Evolutionary conservation across 2,797 vertebrate genomes (phyloP), one percentile per base, ranked within the genome.

Genomic region (Anabas testudineus): DNA sequence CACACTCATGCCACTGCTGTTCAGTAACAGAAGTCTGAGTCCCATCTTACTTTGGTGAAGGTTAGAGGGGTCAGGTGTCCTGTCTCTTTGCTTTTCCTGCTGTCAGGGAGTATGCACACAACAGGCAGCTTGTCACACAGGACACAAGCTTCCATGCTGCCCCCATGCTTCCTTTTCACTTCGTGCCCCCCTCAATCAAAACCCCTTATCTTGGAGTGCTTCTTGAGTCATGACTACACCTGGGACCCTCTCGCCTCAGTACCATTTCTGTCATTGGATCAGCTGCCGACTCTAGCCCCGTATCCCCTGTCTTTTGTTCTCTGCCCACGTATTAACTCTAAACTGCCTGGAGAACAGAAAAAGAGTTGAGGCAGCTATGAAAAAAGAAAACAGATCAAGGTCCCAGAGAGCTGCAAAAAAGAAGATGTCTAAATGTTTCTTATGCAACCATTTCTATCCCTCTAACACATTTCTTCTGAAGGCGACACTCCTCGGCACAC

Each of bases 221-320:
- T 82, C 90, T 88, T 83, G 82, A 90, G 87, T 89, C 88, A 75
- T 53, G 71, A 36, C 87, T 76, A 87, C 89, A 92, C 90, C 90
- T 88, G 91, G 84, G 89, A 89, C 82, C 87, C 77, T 71, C 81
- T 82, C 45, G 74, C 80, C 80, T 87, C 46, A 5, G 62, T 74
- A 74, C 78, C 84, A 84, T 76, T 82, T 83, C 80, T 85, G 90
- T 88, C 90, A 88, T 60, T 60, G 85, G 84, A 86, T 92, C 87
- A 91, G 81, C 86, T 87, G 80, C 80, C 41, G 76, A 83, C 87
- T 86, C 67, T 42, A 76, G 82, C 76, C 64, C 73, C 28, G 32
- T 67, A 84, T 82, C 72, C 56, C 71, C 37, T 32, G 63, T 62
- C 82, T 86, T 85, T 89, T 84, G 76, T 86, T 87, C 84, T 69